A percentile compares a stretch with the other conserved stretches of the same genome.
phyloP scores from a whole-genome alignment of 2,888 invertebrate species.

The Lasioglossum calceatum region DNA sequence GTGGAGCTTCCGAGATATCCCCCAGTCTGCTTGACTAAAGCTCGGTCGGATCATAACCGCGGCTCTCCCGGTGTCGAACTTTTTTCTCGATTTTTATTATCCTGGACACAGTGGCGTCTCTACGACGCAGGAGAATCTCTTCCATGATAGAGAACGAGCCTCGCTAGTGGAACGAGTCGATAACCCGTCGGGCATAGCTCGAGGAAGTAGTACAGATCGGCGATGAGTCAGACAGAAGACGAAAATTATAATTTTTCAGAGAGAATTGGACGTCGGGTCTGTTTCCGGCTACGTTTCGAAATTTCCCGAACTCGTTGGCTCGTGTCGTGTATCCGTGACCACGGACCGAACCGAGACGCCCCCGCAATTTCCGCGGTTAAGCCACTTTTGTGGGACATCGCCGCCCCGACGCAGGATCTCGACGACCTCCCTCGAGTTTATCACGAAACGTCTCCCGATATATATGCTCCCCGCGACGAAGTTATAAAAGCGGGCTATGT shows the following conservation, averaged over 20 bases:
- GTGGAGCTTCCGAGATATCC: constrained; percentile 23
- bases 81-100: constrained; percentile 4
- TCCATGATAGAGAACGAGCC: neutral
- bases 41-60: constrained; percentile 28
- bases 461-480: constrained; percentile 23
- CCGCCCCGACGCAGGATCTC: neutral
- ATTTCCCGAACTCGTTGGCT: neutral
- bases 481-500: constrained; percentile 39
- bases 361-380: constrained; percentile 34
- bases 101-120: neutral
- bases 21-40: constrained; percentile 23
- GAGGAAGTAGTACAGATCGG: neutral
- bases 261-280: neutral
- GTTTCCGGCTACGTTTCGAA: neutral
- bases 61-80: neutral
- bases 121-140: neutral
- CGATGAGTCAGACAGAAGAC: neutral
- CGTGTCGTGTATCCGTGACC: neutral
- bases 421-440: constrained; percentile 31
- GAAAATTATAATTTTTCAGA: neutral
- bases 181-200: constrained; percentile 12
- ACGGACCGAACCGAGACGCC: neutral
- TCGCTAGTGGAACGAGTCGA: constrained; percentile 17
- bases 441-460: constrained; percentile 49
- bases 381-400: neutral